A percentile compares a stretch with the other conserved stretches of the same genome.
These are phyloP conservation scores for Cerastis leucographa DNA, from an alignment of 2,888 invertebrate species.

Conservation along the genomic window DNA sequence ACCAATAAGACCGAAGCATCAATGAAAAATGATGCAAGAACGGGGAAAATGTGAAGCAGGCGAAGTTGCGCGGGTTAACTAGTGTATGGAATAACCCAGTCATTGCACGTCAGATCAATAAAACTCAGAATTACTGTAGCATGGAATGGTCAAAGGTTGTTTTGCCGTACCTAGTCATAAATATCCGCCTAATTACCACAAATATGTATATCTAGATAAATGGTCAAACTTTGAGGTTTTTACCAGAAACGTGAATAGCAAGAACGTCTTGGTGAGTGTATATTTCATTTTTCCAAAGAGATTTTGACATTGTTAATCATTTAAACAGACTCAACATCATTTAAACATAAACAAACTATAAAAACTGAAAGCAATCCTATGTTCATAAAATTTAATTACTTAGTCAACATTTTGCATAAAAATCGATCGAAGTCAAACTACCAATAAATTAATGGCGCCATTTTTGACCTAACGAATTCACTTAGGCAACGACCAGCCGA, in stretches of 20 bases:
- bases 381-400: neutral
- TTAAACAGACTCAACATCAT: too few relatives aligned
- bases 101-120: neutral
- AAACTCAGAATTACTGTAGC: neutral
- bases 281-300: neutral
- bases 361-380: neutral
- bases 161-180: neutral
- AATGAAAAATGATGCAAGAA: too few relatives aligned
- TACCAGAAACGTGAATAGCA: neutral
- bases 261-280: neutral
- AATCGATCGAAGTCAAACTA: too few relatives aligned
- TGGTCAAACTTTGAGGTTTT: neutral
- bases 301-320: neutral
- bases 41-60: too few relatives aligned
- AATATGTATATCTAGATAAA: too few relatives aligned
- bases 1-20: too few relatives aligned
- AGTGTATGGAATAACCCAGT: neutral
- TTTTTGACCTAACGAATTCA: conserved; percentile 5
- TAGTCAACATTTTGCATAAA: too few relatives aligned
- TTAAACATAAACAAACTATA: too few relatives aligned
- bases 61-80: too few relatives aligned
- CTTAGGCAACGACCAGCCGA: neutral
- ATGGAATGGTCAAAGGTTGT: neutral
- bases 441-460: neutral
- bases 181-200: neutral